phyloP scores from a whole-genome alignment of 2,797 vertebrate species.

The Nyctalus aviator region DNA sequence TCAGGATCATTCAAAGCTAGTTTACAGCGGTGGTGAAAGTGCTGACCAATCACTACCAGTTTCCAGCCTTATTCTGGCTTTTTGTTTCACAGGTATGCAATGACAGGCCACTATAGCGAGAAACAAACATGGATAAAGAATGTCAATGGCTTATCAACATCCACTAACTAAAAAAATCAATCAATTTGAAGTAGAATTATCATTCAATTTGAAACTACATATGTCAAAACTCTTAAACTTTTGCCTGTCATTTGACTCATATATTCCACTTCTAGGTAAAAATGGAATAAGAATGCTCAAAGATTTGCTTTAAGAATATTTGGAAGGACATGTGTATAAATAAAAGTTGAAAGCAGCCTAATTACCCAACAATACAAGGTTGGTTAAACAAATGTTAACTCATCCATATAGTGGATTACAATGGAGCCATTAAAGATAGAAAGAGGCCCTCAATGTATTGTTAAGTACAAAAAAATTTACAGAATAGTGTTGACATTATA shows the following conservation, averaged over 20 bases:
- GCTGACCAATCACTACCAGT: not conserved
- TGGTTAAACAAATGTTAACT: constrained; percentile 6
- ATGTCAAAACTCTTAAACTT: constrained; percentile 11
- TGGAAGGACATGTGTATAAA: not conserved
- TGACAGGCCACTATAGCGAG: not conserved
- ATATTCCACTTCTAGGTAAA: not conserved
- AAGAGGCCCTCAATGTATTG: not conserved
- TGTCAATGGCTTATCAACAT: not conserved
- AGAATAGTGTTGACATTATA: not conserved
- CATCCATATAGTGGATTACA: not conserved
- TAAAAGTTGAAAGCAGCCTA: constrained; percentile 24
- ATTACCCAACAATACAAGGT: not conserved
- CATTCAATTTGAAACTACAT: not conserved
- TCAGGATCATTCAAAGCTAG: constrained; percentile 2
- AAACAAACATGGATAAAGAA: not conserved
- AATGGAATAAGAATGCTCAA: not conserved
- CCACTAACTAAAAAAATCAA: not conserved
- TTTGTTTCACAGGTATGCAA: not conserved
- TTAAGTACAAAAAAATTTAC: not conserved
- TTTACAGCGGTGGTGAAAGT: not conserved
- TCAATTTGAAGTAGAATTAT: not conserved
- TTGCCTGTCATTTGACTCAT: not conserved
- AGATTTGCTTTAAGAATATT: constrained; percentile 43
- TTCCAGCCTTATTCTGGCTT: not conserved
- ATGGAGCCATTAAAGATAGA: not conserved